Percentiles rank a stretch among this genome's conserved stretches.
These are phyloP conservation scores for Petrocephalus schoutedeni DNA, from an alignment of 2,797 vertebrate genomes.

Conservation along the genomic window DNA sequence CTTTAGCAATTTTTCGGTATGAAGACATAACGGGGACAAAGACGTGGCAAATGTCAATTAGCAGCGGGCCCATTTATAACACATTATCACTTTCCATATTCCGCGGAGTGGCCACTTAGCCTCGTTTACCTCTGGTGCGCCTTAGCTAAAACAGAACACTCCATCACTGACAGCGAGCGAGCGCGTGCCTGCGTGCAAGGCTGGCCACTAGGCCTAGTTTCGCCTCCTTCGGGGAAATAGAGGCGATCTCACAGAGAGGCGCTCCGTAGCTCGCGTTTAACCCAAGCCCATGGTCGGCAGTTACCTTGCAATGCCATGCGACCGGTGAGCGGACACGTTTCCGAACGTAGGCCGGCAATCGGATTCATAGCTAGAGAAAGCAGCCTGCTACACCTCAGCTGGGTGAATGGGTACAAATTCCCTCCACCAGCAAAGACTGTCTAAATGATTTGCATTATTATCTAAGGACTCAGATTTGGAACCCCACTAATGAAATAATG, in stretches of 20 bases:
- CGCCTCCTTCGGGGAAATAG: neutral
- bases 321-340: neutral
- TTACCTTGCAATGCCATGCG: neutral
- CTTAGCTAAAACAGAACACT: neutral
- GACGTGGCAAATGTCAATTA: neutral
- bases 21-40: neutral
- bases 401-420: conserved; percentile 46
- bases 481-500: conserved; percentile 73
- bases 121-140: neutral
- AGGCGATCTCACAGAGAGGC: neutral
- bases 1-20: neutral
- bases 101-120: neutral
- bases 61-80: neutral
- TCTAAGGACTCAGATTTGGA: conserved; percentile 63
- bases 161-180: neutral
- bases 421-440: conserved; percentile 43
- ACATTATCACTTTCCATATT: neutral
- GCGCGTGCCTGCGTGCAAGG: neutral
- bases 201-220: neutral
- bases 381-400: conserved; percentile 58
- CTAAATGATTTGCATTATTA: conserved; percentile 65
- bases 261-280: neutral
- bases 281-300: neutral
- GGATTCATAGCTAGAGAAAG: conserved; percentile 24
- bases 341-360: conserved; percentile 12